Conservation (phyloP, 2,797 vertebrate species). For the Aplochiton taeniatus region DNA sequence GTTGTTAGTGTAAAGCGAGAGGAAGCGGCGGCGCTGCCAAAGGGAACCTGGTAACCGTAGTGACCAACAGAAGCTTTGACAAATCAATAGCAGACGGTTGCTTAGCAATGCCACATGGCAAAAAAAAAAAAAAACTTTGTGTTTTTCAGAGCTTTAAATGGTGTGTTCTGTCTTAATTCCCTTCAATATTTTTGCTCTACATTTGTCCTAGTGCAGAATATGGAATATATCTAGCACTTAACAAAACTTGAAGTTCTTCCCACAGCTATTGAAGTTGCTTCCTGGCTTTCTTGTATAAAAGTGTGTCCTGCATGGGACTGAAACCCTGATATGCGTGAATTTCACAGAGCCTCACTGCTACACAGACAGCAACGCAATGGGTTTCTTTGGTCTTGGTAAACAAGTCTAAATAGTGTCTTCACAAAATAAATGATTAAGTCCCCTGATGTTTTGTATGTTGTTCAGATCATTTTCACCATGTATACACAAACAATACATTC, state of each 20-base stretch:
- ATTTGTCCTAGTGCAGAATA: slow-evolving; percentile 55
- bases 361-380: slow-evolving; percentile 35
- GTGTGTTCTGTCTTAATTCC: slow-evolving; percentile 36
- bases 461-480: slow-evolving; percentile 32
- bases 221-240: slow-evolving; percentile 55
- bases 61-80: slow-evolving; percentile 67
- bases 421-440: slow-evolving; percentile 49
- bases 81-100: slow-evolving; percentile 61
- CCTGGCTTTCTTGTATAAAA: slow-evolving; percentile 42
- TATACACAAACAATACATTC: background rate
- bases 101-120: slow-evolving; percentile 24
- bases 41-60: slow-evolving; percentile 60
- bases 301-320: slow-evolving; percentile 35
- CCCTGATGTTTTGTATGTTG: slow-evolving; percentile 33
- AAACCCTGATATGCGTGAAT: slow-evolving; percentile 4
- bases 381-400: slow-evolving; percentile 40
- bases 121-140: background rate
- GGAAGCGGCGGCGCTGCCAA: slow-evolving; percentile 44
- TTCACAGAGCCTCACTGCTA: slow-evolving; percentile 27
- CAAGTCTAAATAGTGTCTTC: slow-evolving; percentile 44
- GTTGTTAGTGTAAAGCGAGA: slow-evolving; percentile 11
- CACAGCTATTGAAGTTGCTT: slow-evolving; percentile 33
- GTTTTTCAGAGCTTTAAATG: slow-evolving; percentile 61
- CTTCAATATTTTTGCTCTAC: slow-evolving; percentile 42
- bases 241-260: slow-evolving; percentile 38